Base-by-base conservation (phyloP, 2,888 invertebrate genomes). In the Hartigia nigra region DNA sequence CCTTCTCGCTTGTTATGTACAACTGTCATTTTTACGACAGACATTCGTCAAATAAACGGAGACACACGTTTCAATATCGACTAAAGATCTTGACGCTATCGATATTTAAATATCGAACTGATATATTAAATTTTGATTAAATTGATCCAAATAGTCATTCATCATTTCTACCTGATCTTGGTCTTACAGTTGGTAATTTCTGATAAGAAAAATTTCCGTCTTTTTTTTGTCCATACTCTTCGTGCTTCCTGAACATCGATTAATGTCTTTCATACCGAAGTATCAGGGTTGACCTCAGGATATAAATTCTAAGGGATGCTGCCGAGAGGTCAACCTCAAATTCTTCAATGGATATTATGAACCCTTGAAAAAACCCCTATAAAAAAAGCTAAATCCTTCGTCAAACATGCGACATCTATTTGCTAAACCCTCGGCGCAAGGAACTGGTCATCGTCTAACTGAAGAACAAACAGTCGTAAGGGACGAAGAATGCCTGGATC, bases 341-440 rank as follows among this genome's bases (percentile, higher is more conserved):
- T 55, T 55, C 9, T 55, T 55, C 5, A 55, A 55, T 55, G 23
- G 55, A 23, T 23, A 23, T 72, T 34, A 78, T 78, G 76, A 79
- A 80, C 74, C 31, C 78, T 80, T 76, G 82, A 85, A 86, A 55
- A 84, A 83, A 82, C 85, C 78, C 85, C 81, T 81, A 82, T 84
- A 86, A 85, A 86, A 82, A 87, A 86, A 69, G 80, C 81, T 84
- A 87, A 88, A 85, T 85, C 85, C 84, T 88, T 84, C 76, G 78
- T 77, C 85, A 89, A 89, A 89, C 84, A 89, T 55, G 82, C 81
- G 86, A 88, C 85, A 86, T 84, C 81, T 84, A 85, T 87, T 83
- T 86, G 87, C 87, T 87, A 82, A 83, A 31, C 83, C 78, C 77
- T 80, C 79, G 78, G 35, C 79, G 80, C 85, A 32, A 84, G 87